A percentile compares a stretch with the other conserved stretches of the same genome.
These are phyloP conservation scores for Sebastes ruberrimus DNA, from an alignment of 2,797 vertebrate genomes.

Conservation along the genomic window DNA sequence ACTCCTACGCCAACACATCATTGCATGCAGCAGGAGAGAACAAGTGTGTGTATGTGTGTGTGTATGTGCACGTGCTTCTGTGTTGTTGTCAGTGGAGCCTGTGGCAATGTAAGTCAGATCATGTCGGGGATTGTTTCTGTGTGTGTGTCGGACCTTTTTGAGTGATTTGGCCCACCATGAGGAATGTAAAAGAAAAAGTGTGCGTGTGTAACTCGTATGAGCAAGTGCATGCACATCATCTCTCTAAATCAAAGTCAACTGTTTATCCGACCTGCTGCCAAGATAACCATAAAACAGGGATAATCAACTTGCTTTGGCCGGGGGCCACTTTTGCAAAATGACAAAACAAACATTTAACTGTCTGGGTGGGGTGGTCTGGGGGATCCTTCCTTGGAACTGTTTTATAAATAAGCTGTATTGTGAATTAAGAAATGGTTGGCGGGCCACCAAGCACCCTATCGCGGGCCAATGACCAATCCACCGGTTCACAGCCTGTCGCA, in stretches of 20 bases:
- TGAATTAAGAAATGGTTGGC: background rate
- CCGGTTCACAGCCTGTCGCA: no score
- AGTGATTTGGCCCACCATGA: constrained; percentile 6
- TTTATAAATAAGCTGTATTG: background rate
- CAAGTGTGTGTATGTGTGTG: background rate
- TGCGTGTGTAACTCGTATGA: background rate
- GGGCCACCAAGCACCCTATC: background rate
- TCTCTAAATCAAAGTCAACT: background rate
- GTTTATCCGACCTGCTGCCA: background rate
- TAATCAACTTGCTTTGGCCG: background rate
- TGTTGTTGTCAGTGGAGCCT: background rate
- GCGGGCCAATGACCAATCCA: background rate
- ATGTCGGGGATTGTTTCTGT: constrained; percentile 10
- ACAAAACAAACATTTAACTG: background rate
- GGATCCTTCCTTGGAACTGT: background rate
- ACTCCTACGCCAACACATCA: background rate
- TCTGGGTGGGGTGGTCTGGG: no score
- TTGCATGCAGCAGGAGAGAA: background rate
- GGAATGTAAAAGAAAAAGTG: constrained; percentile 14
- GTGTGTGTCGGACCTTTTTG: background rate
- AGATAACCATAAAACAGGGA: background rate
- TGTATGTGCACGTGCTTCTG: background rate
- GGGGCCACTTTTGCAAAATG: background rate
- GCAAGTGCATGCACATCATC: background rate
- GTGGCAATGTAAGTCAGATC: constrained; percentile 19